Percentiles rank a stretch among this genome's conserved stretches.
phyloP scores from a whole-genome alignment of 2,113 vertebrate species.

The Ammodytes dubius region DNA sequence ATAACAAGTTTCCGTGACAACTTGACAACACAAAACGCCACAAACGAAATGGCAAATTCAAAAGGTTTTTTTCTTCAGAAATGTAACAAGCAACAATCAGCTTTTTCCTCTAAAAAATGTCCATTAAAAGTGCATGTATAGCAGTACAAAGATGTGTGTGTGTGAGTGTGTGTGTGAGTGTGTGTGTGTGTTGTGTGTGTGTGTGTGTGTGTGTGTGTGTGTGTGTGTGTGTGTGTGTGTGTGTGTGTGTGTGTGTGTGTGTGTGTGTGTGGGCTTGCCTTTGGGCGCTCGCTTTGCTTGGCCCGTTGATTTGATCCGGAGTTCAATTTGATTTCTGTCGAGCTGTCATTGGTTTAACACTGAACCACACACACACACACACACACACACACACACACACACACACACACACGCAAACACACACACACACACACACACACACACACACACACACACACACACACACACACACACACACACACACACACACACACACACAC shows the following conservation, averaged over 20 bases:
- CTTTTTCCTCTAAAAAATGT: slow-evolving; percentile 23
- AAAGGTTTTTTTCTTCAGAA: neutral
- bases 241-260: no score
- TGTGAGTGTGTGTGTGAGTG: no score
- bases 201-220: no score
- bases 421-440: no score
- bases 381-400: no score
- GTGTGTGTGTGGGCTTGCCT: slow-evolving; percentile 51
- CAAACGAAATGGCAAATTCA: neutral
- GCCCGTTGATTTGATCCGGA: slow-evolving; percentile 63
- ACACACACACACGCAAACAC: no score
- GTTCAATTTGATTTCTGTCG: slow-evolving; percentile 77
- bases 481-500: no score
- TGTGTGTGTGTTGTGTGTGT: no score
- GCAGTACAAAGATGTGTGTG: no score
- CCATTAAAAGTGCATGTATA: slow-evolving; percentile 45
- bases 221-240: no score
- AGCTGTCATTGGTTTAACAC: slow-evolving; percentile 70
- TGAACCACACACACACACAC: slow-evolving; percentile 13
- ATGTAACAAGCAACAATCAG: slow-evolving; percentile 17
- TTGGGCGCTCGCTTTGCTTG: slow-evolving; percentile 37
- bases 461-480: no score
- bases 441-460: no score
- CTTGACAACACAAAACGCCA: neutral
- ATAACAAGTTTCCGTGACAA: neutral